phyloP scores from a whole-genome alignment of 2,113 vertebrate species.

The Cyanistes caeruleus region DNA sequence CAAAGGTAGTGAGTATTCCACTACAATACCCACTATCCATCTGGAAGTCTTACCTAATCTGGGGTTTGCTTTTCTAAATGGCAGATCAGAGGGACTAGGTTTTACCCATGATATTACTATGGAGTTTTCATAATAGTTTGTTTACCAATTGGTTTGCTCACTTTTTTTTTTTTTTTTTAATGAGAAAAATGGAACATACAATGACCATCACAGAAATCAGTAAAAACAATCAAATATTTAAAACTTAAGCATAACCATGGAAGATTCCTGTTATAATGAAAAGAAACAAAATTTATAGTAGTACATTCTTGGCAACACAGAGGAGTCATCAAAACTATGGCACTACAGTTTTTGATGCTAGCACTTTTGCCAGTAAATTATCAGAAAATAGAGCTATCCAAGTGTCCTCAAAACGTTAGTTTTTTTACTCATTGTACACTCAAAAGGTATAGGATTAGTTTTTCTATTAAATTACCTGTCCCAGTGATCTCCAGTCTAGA shows the following conservation, averaged over 20 bases:
- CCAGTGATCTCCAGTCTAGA: conserved; percentile 91
- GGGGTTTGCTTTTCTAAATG: not conserved
- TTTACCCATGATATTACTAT: not conserved
- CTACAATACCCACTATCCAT: not conserved
- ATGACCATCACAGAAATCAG: not conserved
- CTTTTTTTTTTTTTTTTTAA: not conserved
- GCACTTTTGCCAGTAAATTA: not conserved
- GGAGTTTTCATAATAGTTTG: not conserved
- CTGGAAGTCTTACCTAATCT: not conserved
- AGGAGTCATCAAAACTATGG: not conserved
- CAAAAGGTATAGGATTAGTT: not conserved
- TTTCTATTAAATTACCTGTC: conserved; percentile 80
- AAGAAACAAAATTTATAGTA: not conserved
- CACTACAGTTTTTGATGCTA: not conserved
- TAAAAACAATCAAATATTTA: not conserved
- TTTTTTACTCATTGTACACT: not conserved
- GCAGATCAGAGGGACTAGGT: not conserved
- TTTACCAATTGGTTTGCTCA: not conserved
- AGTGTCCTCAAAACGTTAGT: not conserved
- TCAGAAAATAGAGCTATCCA: not conserved
- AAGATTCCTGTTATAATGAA: not conserved
- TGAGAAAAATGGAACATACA: not conserved
- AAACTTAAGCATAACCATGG: not conserved
- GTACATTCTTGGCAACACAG: not conserved
- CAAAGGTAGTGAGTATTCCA: not conserved